phyloP scores from a whole-genome alignment of 2,797 vertebrate genomes.

The Thaleichthys pacificus region DNA sequence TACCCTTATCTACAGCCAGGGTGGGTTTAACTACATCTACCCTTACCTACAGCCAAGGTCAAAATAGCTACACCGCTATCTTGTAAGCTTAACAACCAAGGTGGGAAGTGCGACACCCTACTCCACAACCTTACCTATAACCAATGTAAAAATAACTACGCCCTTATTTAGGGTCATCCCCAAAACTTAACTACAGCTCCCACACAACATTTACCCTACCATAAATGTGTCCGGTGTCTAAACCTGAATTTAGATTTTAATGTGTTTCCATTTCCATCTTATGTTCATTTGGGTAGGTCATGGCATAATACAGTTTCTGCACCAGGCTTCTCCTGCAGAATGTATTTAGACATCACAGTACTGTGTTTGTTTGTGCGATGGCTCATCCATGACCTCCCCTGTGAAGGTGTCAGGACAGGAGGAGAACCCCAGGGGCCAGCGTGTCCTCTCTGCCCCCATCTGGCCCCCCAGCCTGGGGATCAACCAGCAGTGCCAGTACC shows the following conservation, averaged over 20 bases:
- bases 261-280: not conserved
- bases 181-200: too few relatives aligned
- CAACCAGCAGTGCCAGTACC: constrained; percentile 85
- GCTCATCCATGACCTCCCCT: not conserved
- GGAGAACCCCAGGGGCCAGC: constrained; percentile 77
- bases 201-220: too few relatives aligned
- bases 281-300: not conserved
- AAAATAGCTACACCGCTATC: too few relatives aligned
- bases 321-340: too few relatives aligned
- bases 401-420: constrained; percentile 93
- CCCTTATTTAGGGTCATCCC: too few relatives aligned
- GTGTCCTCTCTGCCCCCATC: constrained; percentile 83
- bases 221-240: not conserved
- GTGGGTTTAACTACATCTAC: too few relatives aligned
- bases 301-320: too few relatives aligned
- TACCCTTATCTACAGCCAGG: not conserved
- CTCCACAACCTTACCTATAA: too few relatives aligned
- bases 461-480: constrained; percentile 90
- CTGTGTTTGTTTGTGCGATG: constrained; percentile 18
- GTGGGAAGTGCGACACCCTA: too few relatives aligned
- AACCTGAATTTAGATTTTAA: not conserved
- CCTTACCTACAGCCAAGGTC: too few relatives aligned
- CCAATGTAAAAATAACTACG: too few relatives aligned
- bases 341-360: not conserved
- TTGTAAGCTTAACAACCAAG: too few relatives aligned